Percentiles rank a stretch among this genome's conserved stretches.
Conservation (phyloP, 2,888 invertebrate genomes). For the Platycheirus rosarum region DNA sequence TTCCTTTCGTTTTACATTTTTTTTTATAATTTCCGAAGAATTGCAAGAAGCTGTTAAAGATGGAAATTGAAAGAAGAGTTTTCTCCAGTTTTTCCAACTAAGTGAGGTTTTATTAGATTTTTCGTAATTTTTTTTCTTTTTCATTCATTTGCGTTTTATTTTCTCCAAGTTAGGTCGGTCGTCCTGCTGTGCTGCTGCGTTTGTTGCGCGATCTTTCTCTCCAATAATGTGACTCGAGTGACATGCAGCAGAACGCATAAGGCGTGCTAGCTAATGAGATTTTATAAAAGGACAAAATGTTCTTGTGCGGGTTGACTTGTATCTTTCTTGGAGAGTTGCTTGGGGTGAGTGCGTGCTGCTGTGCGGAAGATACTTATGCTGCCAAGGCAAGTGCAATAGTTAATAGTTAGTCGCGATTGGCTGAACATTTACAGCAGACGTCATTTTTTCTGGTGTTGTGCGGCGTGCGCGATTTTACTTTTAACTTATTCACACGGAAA, state of each 20-base stretch:
- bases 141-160: not conserved
- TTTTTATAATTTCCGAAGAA: conserved; percentile 54
- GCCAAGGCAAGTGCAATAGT: conserved; percentile 47
- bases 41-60: conserved; percentile 39
- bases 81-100: conserved; percentile 52
- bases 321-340: not conserved
- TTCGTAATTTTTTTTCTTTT: conserved; percentile 5
- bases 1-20: conserved; percentile 10
- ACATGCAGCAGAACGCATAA: conserved; percentile 52
- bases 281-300: conserved; percentile 29
- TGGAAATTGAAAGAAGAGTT: conserved; percentile 57
- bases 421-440: conserved; percentile 52
- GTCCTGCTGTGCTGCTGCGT: conserved; percentile 33
- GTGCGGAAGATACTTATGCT: conserved; percentile 22
- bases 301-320: not conserved
- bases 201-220: conserved; percentile 42
- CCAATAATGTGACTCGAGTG: conserved; percentile 37
- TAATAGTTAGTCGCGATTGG: conserved; percentile 54
- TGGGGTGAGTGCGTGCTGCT: not conserved
- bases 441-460: conserved; percentile 10
- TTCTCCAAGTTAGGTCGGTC: conserved; percentile 6
- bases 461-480: conserved; percentile 26
- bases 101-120: conserved; percentile 67
- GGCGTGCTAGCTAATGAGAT: conserved; percentile 62
- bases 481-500: conserved; percentile 57